A percentile compares a stretch with the other conserved stretches of the same genome.
Conservation (phyloP, 2,888 invertebrate species). For the Thymelicus acteon region DNA sequence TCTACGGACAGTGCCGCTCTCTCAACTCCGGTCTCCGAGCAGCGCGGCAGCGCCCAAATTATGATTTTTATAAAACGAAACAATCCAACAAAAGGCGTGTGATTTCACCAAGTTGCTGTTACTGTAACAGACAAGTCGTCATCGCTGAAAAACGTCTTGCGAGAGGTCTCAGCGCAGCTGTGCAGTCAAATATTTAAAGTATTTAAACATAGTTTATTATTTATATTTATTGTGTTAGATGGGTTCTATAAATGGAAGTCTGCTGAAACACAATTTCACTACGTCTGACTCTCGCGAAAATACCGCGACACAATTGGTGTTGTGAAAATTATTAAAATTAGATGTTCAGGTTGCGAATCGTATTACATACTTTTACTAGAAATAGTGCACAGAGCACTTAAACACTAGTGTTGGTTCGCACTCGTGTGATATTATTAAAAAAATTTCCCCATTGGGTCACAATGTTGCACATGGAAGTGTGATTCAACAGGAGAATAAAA, state of each 20-base stretch:
- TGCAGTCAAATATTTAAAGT: no score
- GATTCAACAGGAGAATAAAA: no score
- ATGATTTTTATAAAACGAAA: constrained; percentile 10
- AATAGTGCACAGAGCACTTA: no score
- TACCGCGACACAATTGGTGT: neutral
- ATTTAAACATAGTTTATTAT: neutral
- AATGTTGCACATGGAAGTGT: no score
- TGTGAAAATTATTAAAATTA: neutral
- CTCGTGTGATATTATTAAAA: no score
- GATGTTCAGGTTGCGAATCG: neutral
- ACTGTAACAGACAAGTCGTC: constrained; percentile 7
- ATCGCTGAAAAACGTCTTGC: constrained; percentile 16
- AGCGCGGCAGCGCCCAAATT: constrained; percentile 20
- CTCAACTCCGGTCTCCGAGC: constrained; percentile 34
- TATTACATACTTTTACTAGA: no score
- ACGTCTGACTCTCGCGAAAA: neutral
- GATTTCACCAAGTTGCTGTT: constrained; percentile 13
- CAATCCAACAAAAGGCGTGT: constrained; percentile 14
- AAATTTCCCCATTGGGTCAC: no score
- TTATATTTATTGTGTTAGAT: neutral
- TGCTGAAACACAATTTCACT: neutral
- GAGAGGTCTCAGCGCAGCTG: constrained; percentile 12
- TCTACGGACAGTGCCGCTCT: constrained; percentile 29
- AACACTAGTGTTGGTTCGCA: no score
- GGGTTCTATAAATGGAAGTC: neutral